Percentiles rank a stretch among this genome's conserved stretches.
These are phyloP conservation scores for Cyrtorhinus lividipennis DNA, from an alignment of 1,140 invertebrate species.

Conservation along the genomic window DNA sequence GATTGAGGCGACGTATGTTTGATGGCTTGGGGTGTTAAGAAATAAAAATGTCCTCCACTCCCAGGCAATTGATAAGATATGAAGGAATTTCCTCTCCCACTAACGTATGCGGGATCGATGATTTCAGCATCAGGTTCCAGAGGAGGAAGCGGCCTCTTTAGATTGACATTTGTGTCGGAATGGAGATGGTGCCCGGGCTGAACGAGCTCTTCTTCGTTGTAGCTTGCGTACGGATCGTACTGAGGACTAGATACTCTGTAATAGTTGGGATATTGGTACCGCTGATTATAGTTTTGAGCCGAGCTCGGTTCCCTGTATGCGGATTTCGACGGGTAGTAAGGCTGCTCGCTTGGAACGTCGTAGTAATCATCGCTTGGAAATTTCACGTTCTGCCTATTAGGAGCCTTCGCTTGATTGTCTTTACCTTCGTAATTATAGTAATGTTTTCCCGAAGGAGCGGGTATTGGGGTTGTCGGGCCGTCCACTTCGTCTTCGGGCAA, in stretches of 20 bases:
- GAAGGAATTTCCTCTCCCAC: slow-evolving; percentile 30
- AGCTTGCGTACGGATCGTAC: slow-evolving; percentile 9
- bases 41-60: slow-evolving; percentile 54
- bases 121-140: slow-evolving; percentile 40
- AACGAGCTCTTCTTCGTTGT: slow-evolving; percentile 13
- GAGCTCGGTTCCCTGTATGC: neutral
- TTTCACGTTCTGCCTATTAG: slow-evolving; percentile 29
- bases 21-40: slow-evolving; percentile 50
- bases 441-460: slow-evolving; percentile 31
- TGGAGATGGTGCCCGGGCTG: slow-evolving; percentile 27
- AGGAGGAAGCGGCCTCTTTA: slow-evolving; percentile 33
- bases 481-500: slow-evolving; percentile 30
- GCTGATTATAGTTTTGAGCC: slow-evolving; percentile 2
- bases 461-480: slow-evolving; percentile 37
- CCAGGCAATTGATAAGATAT: slow-evolving; percentile 46
- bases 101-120: slow-evolving; percentile 28
- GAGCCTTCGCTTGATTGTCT: slow-evolving; percentile 28
- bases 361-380: slow-evolving; percentile 20
- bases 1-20: neutral
- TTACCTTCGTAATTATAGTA: slow-evolving; percentile 7
- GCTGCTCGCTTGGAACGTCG: slow-evolving; percentile 24
- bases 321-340: neutral
- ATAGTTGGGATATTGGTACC: neutral
- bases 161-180: slow-evolving; percentile 37
- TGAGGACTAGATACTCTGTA: slow-evolving; percentile 14